Evolutionary conservation across 1,140 invertebrate species (phyloP).

Genomic region (Camponotus pennsylvanicus): DNA sequence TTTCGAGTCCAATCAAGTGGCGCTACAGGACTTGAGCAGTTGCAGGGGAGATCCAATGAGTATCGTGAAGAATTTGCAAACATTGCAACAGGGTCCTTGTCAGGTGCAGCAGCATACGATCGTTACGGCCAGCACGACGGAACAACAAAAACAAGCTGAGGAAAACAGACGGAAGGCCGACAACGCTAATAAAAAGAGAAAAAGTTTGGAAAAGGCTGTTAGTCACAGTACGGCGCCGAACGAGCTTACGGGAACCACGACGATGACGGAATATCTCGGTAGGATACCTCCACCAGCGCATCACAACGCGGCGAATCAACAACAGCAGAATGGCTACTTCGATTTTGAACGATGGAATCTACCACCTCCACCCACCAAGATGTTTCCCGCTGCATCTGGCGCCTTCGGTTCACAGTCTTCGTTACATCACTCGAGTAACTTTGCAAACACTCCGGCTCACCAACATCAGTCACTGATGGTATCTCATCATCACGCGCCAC

Average conservation of each 20-base stretch:
- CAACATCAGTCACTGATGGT: slow-evolving; percentile 89
- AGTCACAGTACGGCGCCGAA: slow-evolving; percentile 83
- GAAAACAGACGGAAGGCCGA: slow-evolving; percentile 76
- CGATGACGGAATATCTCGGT: slow-evolving; percentile 87
- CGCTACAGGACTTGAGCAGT: slow-evolving; percentile 90
- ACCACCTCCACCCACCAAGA: slow-evolving; percentile 88
- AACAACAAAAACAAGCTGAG: slow-evolving; percentile 79
- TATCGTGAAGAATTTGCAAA: slow-evolving; percentile 91
- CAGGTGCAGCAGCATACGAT: slow-evolving; percentile 83
- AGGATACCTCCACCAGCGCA: slow-evolving; percentile 91
- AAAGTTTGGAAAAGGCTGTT: slow-evolving; percentile 79
- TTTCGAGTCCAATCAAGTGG: slow-evolving; percentile 88
- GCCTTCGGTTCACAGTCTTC: slow-evolving; percentile 87
- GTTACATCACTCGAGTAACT: slow-evolving; percentile 86
- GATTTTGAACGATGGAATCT: slow-evolving; percentile 92
- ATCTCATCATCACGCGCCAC: slow-evolving; percentile 88
- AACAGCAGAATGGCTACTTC: slow-evolving; percentile 89
- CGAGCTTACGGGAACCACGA: slow-evolving; percentile 84
- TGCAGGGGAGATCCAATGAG: slow-evolving; percentile 91
- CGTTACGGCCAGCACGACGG: slow-evolving; percentile 49
- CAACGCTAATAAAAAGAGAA: slow-evolving; percentile 78
- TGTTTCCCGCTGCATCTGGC: slow-evolving; percentile 87
- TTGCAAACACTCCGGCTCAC: slow-evolving; percentile 84
- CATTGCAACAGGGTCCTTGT: slow-evolving; percentile 88
- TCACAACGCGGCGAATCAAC: slow-evolving; percentile 86